A percentile compares a stretch with the other conserved stretches of the same genome.
Conservation (phyloP, 2,113 vertebrate species). For the Nycticorax nycticorax region DNA sequence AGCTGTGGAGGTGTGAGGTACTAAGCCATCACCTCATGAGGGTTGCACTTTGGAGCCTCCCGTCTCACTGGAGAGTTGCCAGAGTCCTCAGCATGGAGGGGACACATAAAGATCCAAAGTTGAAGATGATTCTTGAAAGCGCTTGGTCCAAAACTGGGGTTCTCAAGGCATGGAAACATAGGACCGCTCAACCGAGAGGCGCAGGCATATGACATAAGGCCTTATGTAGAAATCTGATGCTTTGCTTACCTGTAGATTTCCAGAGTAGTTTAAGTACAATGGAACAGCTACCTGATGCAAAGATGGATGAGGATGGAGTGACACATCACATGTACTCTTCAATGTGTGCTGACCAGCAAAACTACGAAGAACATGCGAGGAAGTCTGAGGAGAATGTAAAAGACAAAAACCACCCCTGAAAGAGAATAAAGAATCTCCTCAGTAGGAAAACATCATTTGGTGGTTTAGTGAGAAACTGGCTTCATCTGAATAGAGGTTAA, state of each 20-base stretch:
- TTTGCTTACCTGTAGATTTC: not conserved
- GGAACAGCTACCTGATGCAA: not conserved
- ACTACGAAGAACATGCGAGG: not conserved
- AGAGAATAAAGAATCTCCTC: not conserved
- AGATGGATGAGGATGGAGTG: not conserved
- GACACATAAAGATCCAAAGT: not conserved
- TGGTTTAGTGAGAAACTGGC: not conserved
- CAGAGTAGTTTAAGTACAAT: not conserved
- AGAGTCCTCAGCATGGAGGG: not conserved
- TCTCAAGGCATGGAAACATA: not conserved
- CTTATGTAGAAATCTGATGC: not conserved
- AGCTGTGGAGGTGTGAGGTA: not conserved
- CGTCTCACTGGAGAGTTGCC: not conserved
- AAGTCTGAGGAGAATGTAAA: not conserved
- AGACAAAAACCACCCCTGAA: not conserved
- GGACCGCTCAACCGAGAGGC: not conserved
- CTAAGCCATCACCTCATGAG: fast-evolving
- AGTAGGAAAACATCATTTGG: not conserved
- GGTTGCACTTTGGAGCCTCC: not conserved
- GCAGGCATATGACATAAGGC: not conserved
- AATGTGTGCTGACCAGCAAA: not conserved
- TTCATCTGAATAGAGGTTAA: not conserved
- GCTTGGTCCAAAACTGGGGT: not conserved
- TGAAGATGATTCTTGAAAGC: not conserved
- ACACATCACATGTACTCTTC: not conserved